Conservation (phyloP, 2,113 vertebrate species). For the Hemiprocne comata region DNA sequence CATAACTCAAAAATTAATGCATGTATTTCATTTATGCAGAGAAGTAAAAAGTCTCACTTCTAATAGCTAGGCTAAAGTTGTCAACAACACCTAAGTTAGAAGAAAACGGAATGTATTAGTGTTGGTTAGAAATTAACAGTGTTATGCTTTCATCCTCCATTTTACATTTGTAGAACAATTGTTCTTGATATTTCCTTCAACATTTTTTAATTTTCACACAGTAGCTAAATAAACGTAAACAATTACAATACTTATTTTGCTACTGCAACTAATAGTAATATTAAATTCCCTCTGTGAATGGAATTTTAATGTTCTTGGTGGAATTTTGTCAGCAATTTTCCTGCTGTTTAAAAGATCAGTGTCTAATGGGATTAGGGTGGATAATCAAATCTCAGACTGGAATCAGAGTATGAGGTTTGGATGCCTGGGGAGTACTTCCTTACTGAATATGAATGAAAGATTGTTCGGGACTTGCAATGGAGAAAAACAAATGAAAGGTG, state of each 20-base stretch:
- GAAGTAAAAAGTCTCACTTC: not conserved
- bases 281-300: conserved; percentile 49
- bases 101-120: not conserved
- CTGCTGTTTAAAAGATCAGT: conserved; percentile 74
- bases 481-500: not conserved
- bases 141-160: not conserved
- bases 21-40: not conserved
- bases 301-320: conserved; percentile 63
- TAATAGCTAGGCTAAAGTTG: not conserved
- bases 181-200: conserved; percentile 11
- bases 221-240: conserved; percentile 63
- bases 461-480: not conserved
- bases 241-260: conserved; percentile 52
- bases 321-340: conserved; percentile 76
- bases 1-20: not conserved
- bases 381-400: conserved; percentile 78
- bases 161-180: not conserved
- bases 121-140: not conserved
- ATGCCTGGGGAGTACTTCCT: conserved; percentile 49
- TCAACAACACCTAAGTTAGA: not conserved
- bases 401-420: conserved; percentile 45
- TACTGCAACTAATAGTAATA: conserved; percentile 63
- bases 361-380: conserved; percentile 78
- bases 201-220: conserved; percentile 31
- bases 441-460: conserved; percentile 69